Evolutionary conservation across 2,113 vertebrate genomes (phyloP), one percentile per base, ranked within the genome.

Genomic region (Okapia johnstoni): DNA sequence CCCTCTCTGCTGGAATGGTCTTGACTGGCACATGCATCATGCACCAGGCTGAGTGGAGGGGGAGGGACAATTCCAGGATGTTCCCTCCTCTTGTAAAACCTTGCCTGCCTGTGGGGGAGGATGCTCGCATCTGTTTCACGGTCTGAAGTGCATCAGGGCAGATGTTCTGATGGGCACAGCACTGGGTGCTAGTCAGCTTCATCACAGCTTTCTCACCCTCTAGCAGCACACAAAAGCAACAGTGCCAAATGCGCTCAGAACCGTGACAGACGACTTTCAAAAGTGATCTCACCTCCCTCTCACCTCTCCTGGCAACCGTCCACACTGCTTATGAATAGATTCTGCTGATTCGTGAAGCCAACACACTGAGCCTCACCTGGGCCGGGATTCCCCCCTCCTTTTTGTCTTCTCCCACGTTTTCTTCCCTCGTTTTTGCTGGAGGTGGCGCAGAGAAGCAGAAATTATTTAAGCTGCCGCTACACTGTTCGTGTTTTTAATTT

Each of bases 401-500:
- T 80, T 25, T 2, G 15, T 43, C 48, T n/a, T 57, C 12, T 16
- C 48, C 57, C 76, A 36, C 13, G 0, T 8, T 21, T 66, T 36
- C 52, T 52, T 57, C 23, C 36, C 54, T 33, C 21, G 26, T 36
- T 92, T 89, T 4, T 73, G 90, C 87, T 10, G 30, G 79, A 80
- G 70, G 85, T 60, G 4, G 48, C 73, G 76, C 81, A 23, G 1
- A 1, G 91, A 85, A 83, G 79, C 96, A 83, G 97, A 66, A 96
- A 90, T 81, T 52, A 66, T 55, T 97, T 77, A 70, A 9, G 2
- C 80, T 28, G 80, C 83, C 25, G 52, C 36, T 11, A 55, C 81
- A n/a, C 54, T 15, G 3, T 70, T 87, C 88, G 19, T 94, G 87
- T 14, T 61, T 97, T 97, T 96, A 97, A 94, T 94, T 89, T 97